Evolutionary conservation across 1,140 invertebrate species (phyloP).

Genomic region (Cotesia glomerata): DNA sequence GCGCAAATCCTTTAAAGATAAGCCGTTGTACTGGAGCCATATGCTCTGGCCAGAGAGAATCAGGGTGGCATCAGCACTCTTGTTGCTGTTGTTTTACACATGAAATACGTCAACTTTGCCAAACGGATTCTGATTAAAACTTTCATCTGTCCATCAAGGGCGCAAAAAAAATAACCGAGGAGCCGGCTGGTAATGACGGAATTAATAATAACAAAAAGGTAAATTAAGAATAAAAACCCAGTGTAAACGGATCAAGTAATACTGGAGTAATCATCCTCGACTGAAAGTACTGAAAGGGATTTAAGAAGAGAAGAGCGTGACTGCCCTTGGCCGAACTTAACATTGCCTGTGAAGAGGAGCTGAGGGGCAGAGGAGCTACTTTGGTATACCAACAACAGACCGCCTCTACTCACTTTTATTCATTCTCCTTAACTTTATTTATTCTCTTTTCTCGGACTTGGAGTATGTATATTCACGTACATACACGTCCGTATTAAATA

Average conservation of each 20-base stretch:
- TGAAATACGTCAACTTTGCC: background rate
- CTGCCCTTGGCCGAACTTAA: constrained; percentile 33
- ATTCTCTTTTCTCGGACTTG: too few relatives aligned
- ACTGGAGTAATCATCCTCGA: constrained; percentile 16
- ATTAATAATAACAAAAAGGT: constrained; percentile 10
- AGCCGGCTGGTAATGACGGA: background rate
- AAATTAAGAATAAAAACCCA: background rate
- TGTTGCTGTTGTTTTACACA: background rate
- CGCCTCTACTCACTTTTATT: background rate
- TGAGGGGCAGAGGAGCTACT: constrained; percentile 19
- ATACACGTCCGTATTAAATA: background rate
- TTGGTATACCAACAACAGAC: constrained; percentile 13
- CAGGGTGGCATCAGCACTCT: background rate
- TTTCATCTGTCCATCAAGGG: constrained; percentile 24
- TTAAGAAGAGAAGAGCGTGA: constrained; percentile 29
- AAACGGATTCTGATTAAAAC: constrained; percentile 13
- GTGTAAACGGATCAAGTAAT: background rate
- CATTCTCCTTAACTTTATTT: background rate
- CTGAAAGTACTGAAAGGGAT: background rate
- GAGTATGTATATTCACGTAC: too few relatives aligned
- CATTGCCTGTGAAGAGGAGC: background rate
- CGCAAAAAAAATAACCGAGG: background rate
- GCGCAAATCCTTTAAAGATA: background rate
- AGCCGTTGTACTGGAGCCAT: background rate
- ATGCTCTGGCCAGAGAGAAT: background rate